Evolutionary conservation across 1,140 invertebrate genomes (phyloP), one percentile per base, ranked within the genome.

Genomic region (Drosophila repleta): DNA sequence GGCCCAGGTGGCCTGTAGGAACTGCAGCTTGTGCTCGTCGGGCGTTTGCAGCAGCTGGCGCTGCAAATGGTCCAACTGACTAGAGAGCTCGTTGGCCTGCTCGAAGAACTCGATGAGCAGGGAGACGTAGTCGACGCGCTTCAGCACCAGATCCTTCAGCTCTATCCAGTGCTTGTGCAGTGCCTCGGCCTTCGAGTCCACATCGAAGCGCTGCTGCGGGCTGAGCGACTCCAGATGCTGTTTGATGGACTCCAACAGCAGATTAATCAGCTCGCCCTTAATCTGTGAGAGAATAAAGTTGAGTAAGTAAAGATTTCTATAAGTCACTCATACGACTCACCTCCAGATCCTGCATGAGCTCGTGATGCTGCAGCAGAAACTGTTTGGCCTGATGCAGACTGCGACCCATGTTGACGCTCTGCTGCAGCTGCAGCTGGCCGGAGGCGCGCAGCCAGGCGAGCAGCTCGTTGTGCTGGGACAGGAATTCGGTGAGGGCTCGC

Each of bases 61-160:
- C 78, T 96, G 95, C 24, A 97, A 81, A 61, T 92, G 92, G 83
- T 96, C 94, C 78, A 96, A 93, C 83, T 96, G 94, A 63, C 93
- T 93, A 52, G 93, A 93, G 26, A 97, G 92, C 79, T 95, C 93
- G 43, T 94, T 94, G 32, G 95, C 94, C 21, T 94, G 93, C 79
- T 94, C 93, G 75, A 96, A 95, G 92, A 97, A 96, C 69, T 96
- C 94, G 32, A 96, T 94, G 76, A 96, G 96, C 57, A 94, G 85
- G 2, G 94, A 93, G 24, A 94, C 93, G 8, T 95, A 79, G 65
- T 94, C 93, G 20, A 96, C 93, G 63, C 96, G 93, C 55, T 92
- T 93, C 67, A 96, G 93, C 0, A 96, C 90, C 13, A 94, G 81
- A 60, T 93, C 93, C 69, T 95, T 94, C 0, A 96, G 92, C 39